Evolutionary conservation across 92 coral and sea anemone species (phyloP), one percentile per base, ranked within the genome.

Genomic region (Zoanthus solanderi): DNA sequence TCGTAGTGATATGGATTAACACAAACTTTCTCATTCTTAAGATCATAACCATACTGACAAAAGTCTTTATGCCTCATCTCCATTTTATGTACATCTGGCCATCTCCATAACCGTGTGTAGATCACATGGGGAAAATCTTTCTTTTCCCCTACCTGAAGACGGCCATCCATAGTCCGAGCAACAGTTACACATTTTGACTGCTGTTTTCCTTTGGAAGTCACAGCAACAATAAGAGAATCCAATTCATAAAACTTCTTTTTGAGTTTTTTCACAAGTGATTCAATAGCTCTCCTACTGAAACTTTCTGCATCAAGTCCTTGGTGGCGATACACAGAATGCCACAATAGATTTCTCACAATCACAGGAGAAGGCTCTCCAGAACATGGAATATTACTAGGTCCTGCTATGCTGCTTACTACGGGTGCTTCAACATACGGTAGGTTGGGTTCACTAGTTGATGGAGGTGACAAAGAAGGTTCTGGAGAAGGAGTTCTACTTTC

Each of bases 1-100:
- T 97, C 99, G 91, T 97, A 97, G 84, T 97, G 99, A 78, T 97
- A 97, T 5, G 99, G 99, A 77, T 97, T 97, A 9, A 97, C 98
- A 92, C 99, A 97, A 44, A 97, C 99, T 97, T 97, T 97, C 87
- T 97, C 98, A 74, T 92, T 92, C 89, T 97, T 97, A 83, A 96
- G 90, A 58, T 97, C 99, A 90, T 97, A 97, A 57, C 99, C 99
- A 90, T 94, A 95, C 85, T 92, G 98, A 89, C 99, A 97, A 90
- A 91, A 97, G 53, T 97, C 99, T 67, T 95, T 94, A 63, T 97
- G 99, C 53, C 96, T 76, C 96, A 97, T 92, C 81, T 97, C 99
- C 99, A 97, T 97, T 88, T 97, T 97, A 79, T 97, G 99, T 6
- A 97, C 99, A 88, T 97, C 99, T 10, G 99, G 98, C 95, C 98